Evolutionary conservation across 2,113 vertebrate species (phyloP).

Genomic region (Sinocyclocheilus maitianheensis): DNA sequence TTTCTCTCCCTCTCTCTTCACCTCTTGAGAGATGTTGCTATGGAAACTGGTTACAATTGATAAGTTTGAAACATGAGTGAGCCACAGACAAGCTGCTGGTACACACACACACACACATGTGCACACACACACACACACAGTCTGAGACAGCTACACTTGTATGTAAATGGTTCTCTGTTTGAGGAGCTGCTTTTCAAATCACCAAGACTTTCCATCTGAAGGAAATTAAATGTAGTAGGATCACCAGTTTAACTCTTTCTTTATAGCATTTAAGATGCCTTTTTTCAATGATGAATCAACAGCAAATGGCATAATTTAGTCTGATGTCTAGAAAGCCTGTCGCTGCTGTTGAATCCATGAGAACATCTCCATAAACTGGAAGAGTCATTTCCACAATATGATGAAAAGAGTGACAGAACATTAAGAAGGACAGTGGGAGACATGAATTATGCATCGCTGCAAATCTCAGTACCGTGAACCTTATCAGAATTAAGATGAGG

Average conservation of each 20-base stretch:
- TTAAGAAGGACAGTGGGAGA: constrained; percentile 10
- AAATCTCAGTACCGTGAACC: constrained; percentile 43
- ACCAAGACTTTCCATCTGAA: neutral
- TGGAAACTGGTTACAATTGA: constrained; percentile 81
- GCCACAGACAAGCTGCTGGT: constrained; percentile 58
- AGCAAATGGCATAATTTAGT: neutral
- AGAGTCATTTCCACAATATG: constrained; percentile 13
- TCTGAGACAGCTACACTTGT: constrained; percentile 22
- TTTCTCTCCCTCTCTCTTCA: constrained; percentile 56
- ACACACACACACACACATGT: constrained; percentile 8
- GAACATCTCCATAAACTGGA: constrained; percentile 27
- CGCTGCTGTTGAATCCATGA: neutral
- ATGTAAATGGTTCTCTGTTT: constrained; percentile 1
- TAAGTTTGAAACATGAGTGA: constrained; percentile 68
- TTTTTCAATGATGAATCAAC: constrained; percentile 3
- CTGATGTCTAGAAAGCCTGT: neutral
- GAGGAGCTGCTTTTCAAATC: constrained; percentile 1
- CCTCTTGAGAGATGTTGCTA: constrained; percentile 72
- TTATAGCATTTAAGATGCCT: neutral
- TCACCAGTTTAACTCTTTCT: constrained; percentile 5
- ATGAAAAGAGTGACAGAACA: constrained; percentile 21
- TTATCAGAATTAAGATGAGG: constrained; percentile 42
- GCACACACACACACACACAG: neutral
- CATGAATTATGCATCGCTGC: constrained; percentile 52
- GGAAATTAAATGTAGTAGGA: neutral